Evolutionary conservation across 1,140 invertebrate genomes (phyloP).

Genomic region (Pararge aegeria): DNA sequence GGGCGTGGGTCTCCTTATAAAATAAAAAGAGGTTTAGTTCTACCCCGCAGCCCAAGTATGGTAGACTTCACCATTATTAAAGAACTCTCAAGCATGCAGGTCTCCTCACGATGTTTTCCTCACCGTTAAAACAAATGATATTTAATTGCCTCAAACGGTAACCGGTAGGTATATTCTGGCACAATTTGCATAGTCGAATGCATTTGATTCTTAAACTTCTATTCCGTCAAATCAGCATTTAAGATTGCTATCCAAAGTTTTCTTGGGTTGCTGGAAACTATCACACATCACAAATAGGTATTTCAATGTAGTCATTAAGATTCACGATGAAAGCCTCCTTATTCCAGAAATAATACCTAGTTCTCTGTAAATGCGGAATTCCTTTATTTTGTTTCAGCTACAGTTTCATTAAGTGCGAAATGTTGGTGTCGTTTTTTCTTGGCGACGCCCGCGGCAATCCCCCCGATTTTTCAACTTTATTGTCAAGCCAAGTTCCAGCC

Average conservation of each 20-base stretch:
- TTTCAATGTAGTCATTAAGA: conserved; percentile 53
- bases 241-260: background rate
- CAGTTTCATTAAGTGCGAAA: conserved; percentile 77
- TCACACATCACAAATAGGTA: conserved; percentile 35
- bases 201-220: too few relatives aligned
- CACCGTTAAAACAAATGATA: too few relatives aligned
- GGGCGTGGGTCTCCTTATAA: too few relatives aligned
- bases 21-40: too few relatives aligned
- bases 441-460: conserved; percentile 64
- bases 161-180: too few relatives aligned
- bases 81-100: too few relatives aligned
- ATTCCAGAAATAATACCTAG: conserved; percentile 60
- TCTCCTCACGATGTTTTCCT: too few relatives aligned
- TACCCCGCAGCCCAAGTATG: too few relatives aligned
- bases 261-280: too few relatives aligned
- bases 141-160: too few relatives aligned
- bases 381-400: conserved; percentile 70
- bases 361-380: conserved; percentile 57
- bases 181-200: too few relatives aligned
- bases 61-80: too few relatives aligned
- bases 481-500: conserved; percentile 59
- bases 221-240: background rate
- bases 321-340: conserved; percentile 36
- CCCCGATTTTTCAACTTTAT: conserved; percentile 73
- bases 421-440: conserved; percentile 68